phyloP scores from a whole-genome alignment of 2,113 vertebrate species.

The Tenebrosternarchus preto region DNA sequence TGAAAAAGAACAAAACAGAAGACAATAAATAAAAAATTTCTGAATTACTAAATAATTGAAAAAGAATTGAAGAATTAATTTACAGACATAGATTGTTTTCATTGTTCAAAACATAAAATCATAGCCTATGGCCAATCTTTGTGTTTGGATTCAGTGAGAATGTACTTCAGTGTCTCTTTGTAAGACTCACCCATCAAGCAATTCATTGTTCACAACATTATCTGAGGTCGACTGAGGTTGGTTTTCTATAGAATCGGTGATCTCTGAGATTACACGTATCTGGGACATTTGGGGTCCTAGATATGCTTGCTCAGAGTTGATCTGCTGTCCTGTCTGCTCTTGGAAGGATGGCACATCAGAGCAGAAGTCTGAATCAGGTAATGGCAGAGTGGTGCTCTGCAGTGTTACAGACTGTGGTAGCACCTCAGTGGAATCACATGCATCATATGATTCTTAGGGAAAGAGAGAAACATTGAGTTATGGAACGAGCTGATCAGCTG shows the following conservation, averaged over 20 bases:
- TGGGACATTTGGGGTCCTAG: conserved; percentile 66
- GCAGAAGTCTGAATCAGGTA: conserved; percentile 65
- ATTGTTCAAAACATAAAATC: background rate
- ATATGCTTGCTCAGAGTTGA: conserved; percentile 65
- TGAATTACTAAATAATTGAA: background rate
- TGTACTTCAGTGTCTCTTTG: background rate
- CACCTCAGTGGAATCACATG: conserved; percentile 69
- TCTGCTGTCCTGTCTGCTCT: conserved; percentile 58
- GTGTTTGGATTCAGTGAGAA: background rate
- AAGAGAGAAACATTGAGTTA: conserved; percentile 5
- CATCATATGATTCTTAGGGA: conserved; percentile 65
- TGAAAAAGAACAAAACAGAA: conserved; percentile 24
- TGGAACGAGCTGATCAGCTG: background rate
- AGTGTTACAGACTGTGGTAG: conserved; percentile 51
- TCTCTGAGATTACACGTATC: conserved; percentile 59
- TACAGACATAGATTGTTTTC: background rate
- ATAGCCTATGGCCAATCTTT: background rate
- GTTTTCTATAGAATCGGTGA: conserved; percentile 57
- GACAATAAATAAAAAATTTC: background rate
- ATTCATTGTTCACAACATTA: conserved; percentile 50
- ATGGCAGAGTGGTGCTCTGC: conserved; percentile 53
- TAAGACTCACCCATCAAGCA: conserved; percentile 68
- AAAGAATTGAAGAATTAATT: background rate
- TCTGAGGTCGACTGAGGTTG: conserved; percentile 59
- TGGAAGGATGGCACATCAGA: conserved; percentile 60